Evolutionary conservation across 1,140 invertebrate species (phyloP).

Genomic region (Luehdorfia chinensis): DNA sequence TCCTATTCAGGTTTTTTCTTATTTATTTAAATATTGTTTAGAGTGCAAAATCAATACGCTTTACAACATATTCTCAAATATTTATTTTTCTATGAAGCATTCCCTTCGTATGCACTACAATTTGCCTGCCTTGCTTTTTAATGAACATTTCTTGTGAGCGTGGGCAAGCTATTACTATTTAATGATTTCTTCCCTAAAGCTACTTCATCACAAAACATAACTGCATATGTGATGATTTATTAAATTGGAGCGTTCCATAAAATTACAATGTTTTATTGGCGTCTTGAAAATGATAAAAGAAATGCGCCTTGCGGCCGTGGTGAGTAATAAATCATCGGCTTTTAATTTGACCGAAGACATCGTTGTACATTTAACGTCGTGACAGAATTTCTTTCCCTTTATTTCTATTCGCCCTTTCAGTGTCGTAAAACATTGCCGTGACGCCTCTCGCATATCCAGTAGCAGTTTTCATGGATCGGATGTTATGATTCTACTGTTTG

Average conservation of each 20-base stretch:
- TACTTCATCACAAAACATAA: constrained; percentile 5
- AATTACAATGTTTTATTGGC: constrained; percentile 13
- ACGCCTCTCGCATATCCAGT: constrained; percentile 20
- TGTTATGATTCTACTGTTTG: constrained; percentile 5
- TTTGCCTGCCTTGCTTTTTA: too few species aligned
- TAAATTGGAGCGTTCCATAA: constrained; percentile 8
- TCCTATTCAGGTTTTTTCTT: too few species aligned
- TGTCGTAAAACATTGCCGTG: constrained; percentile 48
- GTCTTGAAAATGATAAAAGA: constrained; percentile 1
- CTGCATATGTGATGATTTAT: constrained; percentile 8
- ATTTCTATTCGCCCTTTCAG: constrained; percentile 41
- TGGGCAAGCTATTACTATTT: not conserved
- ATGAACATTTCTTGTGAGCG: too few species aligned
- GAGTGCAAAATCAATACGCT: too few species aligned
- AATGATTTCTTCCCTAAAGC: constrained; percentile 2
- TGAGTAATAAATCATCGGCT: constrained; percentile 45
- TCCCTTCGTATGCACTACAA: too few species aligned
- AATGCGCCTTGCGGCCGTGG: not conserved
- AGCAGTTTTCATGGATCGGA: constrained; percentile 14
- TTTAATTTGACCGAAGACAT: constrained; percentile 51
- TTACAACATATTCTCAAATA: too few species aligned
- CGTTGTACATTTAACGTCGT: constrained; percentile 37
- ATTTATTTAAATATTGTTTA: too few species aligned
- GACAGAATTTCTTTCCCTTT: constrained; percentile 44
- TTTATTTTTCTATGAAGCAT: too few species aligned